These are phyloP conservation scores for Paedocypris sp. DNA, from an alignment of 2,113 vertebrate genomes.

Conservation along the genomic window DNA sequence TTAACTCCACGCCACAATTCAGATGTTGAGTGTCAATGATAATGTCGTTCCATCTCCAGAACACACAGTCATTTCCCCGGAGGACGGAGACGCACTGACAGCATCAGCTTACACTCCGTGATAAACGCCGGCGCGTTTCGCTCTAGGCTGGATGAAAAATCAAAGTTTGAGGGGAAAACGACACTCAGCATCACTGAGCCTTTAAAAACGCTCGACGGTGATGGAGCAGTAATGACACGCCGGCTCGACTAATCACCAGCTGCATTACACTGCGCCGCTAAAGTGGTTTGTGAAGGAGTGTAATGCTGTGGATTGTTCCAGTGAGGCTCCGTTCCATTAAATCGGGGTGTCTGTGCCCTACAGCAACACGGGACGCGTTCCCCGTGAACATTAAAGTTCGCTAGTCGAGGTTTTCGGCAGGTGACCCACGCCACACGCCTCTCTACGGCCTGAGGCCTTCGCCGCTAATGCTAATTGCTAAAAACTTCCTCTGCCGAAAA, in stretches of 20 bases:
- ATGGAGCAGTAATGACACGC: not conserved
- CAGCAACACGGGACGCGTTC: slow-evolving; percentile 79
- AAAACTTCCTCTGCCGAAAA: too few species aligned
- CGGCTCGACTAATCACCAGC: too few species aligned
- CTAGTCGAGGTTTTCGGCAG: too few species aligned
- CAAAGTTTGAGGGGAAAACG: slow-evolving; percentile 69
- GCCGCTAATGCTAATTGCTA: too few species aligned
- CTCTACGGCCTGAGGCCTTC: too few species aligned
- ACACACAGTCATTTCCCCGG: slow-evolving; percentile 56
- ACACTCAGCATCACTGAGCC: slow-evolving; percentile 10
- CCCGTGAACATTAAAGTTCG: slow-evolving; percentile 73
- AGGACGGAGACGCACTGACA: slow-evolving; percentile 71
- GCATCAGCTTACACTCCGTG: slow-evolving; percentile 85
- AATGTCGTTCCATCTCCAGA: slow-evolving; percentile 72
- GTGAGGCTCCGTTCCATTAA: slow-evolving; percentile 90
- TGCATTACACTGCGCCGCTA: slow-evolving; percentile 99
- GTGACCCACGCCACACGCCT: too few species aligned
- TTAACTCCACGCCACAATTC: slow-evolving; percentile 63
- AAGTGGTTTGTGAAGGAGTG: slow-evolving; percentile 94
- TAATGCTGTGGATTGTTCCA: slow-evolving; percentile 83
- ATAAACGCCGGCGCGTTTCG: slow-evolving; percentile 72
- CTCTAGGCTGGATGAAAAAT: slow-evolving; percentile 46
- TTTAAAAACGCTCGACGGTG: slow-evolving; percentile 49
- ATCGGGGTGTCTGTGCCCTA: slow-evolving; percentile 61
- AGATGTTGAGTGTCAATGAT: slow-evolving; percentile 79